Evolutionary conservation across 2,888 invertebrate species (phyloP).

Genomic region (Caenorhabditis sp.): DNA sequence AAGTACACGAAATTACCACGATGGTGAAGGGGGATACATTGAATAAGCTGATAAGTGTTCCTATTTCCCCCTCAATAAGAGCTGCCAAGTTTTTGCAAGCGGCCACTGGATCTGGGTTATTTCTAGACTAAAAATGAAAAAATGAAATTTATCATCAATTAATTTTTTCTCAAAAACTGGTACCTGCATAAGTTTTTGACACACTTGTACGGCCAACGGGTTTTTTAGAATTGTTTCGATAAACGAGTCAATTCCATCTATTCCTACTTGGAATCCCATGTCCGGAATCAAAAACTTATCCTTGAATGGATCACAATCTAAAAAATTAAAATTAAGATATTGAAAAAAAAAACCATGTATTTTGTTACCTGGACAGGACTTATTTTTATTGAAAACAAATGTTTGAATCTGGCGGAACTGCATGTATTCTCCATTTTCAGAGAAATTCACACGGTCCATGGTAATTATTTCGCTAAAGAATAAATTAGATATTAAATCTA

Average conservation of each 20-base stretch:
- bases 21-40: slow-evolving; percentile 69
- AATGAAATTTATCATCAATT: too few relatives aligned
- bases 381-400: slow-evolving; percentile 68
- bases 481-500: slow-evolving; percentile 21
- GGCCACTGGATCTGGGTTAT: slow-evolving; percentile 10
- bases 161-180: too few relatives aligned
- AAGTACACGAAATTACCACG: slow-evolving; percentile 62
- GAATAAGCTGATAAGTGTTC: slow-evolving; percentile 69
- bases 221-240: slow-evolving; percentile 45
- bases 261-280: slow-evolving; percentile 68
- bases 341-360: too few relatives aligned
- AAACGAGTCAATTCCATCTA: slow-evolving; percentile 51
- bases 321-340: slow-evolving; percentile 5
- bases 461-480: slow-evolving; percentile 64
- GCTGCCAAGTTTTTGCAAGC: slow-evolving; percentile 41
- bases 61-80: slow-evolving; percentile 67
- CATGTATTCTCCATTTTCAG: slow-evolving; percentile 66
- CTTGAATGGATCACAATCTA: slow-evolving; percentile 71
- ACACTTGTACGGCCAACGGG: slow-evolving; percentile 26
- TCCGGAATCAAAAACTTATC: slow-evolving; percentile 74
- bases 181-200: neutral
- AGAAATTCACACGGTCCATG: slow-evolving; percentile 63
- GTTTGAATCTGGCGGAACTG: slow-evolving; percentile 66
- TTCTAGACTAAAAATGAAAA: neutral
- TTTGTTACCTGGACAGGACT: slow-evolving; percentile 69